phyloP scores from a whole-genome alignment of 53 echinoderm and acorn worm species.

The Apostichopus leukothele region DNA sequence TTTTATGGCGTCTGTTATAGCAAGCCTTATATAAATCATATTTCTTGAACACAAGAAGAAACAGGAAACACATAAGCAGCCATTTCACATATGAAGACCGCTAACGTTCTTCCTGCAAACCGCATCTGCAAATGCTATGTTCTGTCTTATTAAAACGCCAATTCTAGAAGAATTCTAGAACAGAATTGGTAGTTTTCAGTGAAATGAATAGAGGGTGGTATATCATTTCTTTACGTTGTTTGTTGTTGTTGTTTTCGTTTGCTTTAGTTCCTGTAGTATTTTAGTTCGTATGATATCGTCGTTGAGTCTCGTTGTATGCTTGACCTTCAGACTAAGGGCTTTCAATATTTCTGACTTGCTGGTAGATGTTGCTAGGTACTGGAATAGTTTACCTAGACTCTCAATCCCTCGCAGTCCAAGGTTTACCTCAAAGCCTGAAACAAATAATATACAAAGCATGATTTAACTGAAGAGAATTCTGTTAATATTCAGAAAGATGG shows the following conservation, averaged over 20 bases:
- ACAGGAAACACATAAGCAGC: not conserved
- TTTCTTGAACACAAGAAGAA: not conserved
- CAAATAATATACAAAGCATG: not conserved
- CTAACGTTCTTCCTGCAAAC: too few relatives aligned
- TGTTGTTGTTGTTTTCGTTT: constrained; percentile 20
- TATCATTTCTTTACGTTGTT: constrained; percentile 28
- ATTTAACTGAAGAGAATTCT: not conserved
- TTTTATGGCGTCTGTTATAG: too few relatives aligned
- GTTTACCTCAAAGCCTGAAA: constrained; percentile 90
- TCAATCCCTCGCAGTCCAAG: constrained; percentile 79
- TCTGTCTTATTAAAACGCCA: too few relatives aligned
- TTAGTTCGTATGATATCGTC: constrained; percentile 69
- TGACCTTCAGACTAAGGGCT: constrained; percentile 76
- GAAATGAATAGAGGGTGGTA: too few relatives aligned
- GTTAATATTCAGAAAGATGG: too few relatives aligned
- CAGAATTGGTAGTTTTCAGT: too few relatives aligned
- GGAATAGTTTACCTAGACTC: constrained; percentile 68
- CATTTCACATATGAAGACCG: not conserved
- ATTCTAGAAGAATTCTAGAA: too few relatives aligned
- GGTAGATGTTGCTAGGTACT: constrained; percentile 65
- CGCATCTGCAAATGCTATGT: too few relatives aligned
- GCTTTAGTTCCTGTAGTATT: constrained; percentile 49
- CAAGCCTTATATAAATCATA: too few relatives aligned
- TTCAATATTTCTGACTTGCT: constrained; percentile 67
- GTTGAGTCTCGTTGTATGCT: constrained; percentile 70